Evolutionary conservation across 2,797 vertebrate genomes (phyloP).

Genomic region (Scomberomorus guttatus): DNA sequence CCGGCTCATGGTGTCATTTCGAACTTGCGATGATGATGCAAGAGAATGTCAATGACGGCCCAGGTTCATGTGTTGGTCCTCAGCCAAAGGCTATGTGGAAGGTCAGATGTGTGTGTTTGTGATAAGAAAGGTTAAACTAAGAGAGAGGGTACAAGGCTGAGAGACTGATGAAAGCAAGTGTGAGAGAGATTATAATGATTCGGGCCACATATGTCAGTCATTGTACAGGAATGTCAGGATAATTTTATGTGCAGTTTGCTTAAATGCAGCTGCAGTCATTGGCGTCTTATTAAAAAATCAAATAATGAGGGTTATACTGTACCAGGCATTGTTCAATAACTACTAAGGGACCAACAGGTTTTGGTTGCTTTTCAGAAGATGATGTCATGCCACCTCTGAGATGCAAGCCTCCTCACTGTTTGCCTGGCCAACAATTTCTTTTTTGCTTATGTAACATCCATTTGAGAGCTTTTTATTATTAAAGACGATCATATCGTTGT

Average conservation of each 20-base stretch:
- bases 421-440: constrained; percentile 22
- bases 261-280: constrained; percentile 17
- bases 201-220: constrained; percentile 19
- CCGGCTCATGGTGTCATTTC: constrained; percentile 34
- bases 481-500: constrained; percentile 62
- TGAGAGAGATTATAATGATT: constrained; percentile 16
- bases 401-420: constrained; percentile 22
- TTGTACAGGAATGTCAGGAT: constrained; percentile 7
- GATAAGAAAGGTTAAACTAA: constrained; percentile 23
- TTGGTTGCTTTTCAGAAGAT: constrained; percentile 20
- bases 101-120: constrained; percentile 47
- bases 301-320: constrained; percentile 18
- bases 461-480: constrained; percentile 61
- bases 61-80: constrained; percentile 31
- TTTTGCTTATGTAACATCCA: constrained; percentile 51
- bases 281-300: background rate
- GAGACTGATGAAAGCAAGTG: background rate
- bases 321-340: constrained; percentile 4
- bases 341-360: background rate
- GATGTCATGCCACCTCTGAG: constrained; percentile 35
- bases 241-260: constrained; percentile 5
- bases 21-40: constrained; percentile 24
- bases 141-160: background rate
- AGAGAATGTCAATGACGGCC: constrained; percentile 38
- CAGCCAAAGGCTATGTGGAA: constrained; percentile 39